These are phyloP conservation scores for Sinelater perroti DNA, from an alignment of 2,888 invertebrate genomes.

Conservation along the genomic window DNA sequence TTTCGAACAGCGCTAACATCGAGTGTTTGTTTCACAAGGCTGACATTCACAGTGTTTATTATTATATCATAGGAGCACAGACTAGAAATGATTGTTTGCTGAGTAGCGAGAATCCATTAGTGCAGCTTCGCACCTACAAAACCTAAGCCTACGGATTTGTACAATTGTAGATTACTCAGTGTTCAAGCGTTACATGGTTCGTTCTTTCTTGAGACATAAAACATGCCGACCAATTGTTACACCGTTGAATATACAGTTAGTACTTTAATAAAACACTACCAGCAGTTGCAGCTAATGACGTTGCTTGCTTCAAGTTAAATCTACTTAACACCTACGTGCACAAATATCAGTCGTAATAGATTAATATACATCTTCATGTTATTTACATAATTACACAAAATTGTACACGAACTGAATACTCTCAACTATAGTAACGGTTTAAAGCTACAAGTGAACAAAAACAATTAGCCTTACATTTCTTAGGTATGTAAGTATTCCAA, in stretches of 20 bases:
- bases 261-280: slow-evolving; percentile 23
- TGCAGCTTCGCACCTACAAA: slow-evolving; percentile 10
- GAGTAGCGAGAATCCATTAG: slow-evolving; percentile 12
- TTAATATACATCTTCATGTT: slow-evolving; percentile 42
- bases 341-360: slow-evolving; percentile 44
- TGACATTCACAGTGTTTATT: slow-evolving; percentile 34
- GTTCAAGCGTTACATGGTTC: slow-evolving; percentile 6
- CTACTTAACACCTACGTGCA: slow-evolving; percentile 38
- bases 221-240: slow-evolving; percentile 15
- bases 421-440: too few species aligned
- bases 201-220: background rate
- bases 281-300: slow-evolving; percentile 7
- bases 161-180: slow-evolving; percentile 26
- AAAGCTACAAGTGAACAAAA: slow-evolving; percentile 11
- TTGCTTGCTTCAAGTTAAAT: slow-evolving; percentile 9
- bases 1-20: slow-evolving; percentile 27
- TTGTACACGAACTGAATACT: slow-evolving; percentile 20
- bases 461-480: slow-evolving; percentile 17
- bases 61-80: slow-evolving; percentile 27
- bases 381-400: slow-evolving; percentile 44
- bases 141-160: slow-evolving; percentile 25
- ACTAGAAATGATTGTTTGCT: slow-evolving; percentile 35
- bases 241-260: slow-evolving; percentile 18
- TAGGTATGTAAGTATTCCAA: slow-evolving; percentile 28
- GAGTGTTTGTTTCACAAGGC: slow-evolving; percentile 23